Evolutionary conservation across 2,797 vertebrate species (phyloP).

Genomic region (Chelidonichthys spinosus): DNA sequence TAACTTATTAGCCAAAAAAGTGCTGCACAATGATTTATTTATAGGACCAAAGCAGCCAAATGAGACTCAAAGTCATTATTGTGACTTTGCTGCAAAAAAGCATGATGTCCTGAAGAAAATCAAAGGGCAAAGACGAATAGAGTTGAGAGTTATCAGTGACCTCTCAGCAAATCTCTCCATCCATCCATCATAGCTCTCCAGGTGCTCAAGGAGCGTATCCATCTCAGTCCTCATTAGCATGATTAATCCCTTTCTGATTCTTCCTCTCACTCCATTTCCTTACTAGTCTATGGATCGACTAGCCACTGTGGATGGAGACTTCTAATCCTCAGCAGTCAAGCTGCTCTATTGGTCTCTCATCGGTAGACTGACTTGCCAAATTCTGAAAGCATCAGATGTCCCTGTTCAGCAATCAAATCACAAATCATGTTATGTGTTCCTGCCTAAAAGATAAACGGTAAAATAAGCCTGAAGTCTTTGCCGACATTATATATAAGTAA

Average conservation of each 20-base stretch:
- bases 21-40: conserved; percentile 35
- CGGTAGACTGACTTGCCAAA: neutral
- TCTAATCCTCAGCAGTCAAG: conserved; percentile 33
- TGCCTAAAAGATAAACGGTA: neutral
- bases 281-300: conserved; percentile 18
- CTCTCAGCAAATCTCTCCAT: conserved; percentile 42
- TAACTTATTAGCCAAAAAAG: conserved; percentile 11
- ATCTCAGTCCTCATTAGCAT: conserved; percentile 70
- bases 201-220: conserved; percentile 53
- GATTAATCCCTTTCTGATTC: conserved; percentile 66
- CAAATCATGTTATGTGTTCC: neutral
- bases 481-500: neutral
- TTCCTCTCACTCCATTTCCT: conserved; percentile 45
- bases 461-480: neutral
- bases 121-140: conserved; percentile 35
- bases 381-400: conserved; percentile 37
- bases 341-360: conserved; percentile 19
- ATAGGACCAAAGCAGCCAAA: conserved; percentile 26
- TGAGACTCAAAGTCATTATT: conserved; percentile 21
- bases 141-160: conserved; percentile 20
- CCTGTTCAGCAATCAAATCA: neutral
- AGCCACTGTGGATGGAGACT: neutral
- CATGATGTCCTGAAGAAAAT: conserved; percentile 26
- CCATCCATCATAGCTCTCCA: conserved; percentile 60
- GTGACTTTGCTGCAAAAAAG: conserved; percentile 12